Evolutionary conservation across 2,888 invertebrate genomes (phyloP).

Genomic region (Nowickia ferox): DNA sequence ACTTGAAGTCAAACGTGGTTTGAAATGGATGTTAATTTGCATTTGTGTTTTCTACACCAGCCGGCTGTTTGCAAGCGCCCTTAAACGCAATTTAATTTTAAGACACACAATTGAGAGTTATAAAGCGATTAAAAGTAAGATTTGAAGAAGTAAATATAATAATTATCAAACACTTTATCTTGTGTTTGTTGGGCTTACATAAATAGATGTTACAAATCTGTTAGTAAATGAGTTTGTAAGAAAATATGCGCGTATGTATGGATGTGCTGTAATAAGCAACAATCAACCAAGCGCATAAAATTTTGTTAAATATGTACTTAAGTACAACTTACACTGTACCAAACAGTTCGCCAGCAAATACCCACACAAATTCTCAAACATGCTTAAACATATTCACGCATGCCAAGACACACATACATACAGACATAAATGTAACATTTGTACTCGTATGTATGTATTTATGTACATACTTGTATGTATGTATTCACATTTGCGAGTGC

Average conservation of each 20-base stretch:
- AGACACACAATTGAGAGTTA: no score
- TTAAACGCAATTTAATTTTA: no score
- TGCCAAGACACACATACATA: background rate
- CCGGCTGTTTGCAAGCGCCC: no score
- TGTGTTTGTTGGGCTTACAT: background rate
- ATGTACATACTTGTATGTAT: no score
- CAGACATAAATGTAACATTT: background rate
- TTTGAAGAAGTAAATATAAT: no score
- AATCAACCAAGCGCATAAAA: slow-evolving; percentile 62
- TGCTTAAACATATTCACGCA: background rate
- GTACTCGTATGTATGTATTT: no score
- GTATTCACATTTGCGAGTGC: background rate
- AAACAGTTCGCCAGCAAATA: slow-evolving; percentile 44
- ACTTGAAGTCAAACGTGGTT: no score
- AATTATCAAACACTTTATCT: no score
- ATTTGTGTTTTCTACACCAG: no score
- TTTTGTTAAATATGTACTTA: slow-evolving; percentile 69
- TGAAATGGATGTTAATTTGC: no score
- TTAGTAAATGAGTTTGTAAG: slow-evolving; percentile 26
- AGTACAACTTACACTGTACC: slow-evolving; percentile 57
- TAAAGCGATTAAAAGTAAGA: no score
- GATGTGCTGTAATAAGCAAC: slow-evolving; percentile 40
- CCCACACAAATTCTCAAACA: background rate
- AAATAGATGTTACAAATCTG: slow-evolving; percentile 13
- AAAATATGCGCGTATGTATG: background rate